phyloP scores from a whole-genome alignment of 2,888 invertebrate species.

The Tineola bisselliella region DNA sequence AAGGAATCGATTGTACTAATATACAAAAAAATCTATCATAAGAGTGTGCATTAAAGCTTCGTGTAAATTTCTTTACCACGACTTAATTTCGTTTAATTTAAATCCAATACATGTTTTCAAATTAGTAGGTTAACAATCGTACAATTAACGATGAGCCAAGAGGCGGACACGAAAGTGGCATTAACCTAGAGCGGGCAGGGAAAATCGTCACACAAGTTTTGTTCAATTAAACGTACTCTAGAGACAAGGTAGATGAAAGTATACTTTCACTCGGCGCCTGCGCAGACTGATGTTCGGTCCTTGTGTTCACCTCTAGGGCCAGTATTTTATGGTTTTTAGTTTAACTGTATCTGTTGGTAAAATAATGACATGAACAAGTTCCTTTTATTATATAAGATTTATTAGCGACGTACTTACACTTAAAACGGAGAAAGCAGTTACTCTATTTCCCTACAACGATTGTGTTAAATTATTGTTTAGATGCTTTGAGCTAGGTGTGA shows the following conservation, averaged over 20 bases:
- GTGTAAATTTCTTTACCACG: background rate
- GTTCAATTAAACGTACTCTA: constrained; percentile 41
- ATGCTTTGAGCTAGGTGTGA: background rate
- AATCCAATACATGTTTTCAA: constrained; percentile 18
- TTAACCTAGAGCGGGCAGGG: constrained; percentile 48
- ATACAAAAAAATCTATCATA: no score
- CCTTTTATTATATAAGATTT: no score
- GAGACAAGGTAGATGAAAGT: constrained; percentile 55
- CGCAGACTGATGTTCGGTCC: constrained; percentile 5
- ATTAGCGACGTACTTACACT: no score
- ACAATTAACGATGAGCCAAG: constrained; percentile 52
- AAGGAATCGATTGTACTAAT: no score
- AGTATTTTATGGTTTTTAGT: background rate
- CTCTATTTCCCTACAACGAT: background rate
- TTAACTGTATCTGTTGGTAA: no score
- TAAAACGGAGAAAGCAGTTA: background rate
- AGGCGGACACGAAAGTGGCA: constrained; percentile 54
- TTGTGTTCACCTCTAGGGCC: background rate
- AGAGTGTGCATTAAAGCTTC: background rate
- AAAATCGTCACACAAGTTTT: constrained; percentile 59
- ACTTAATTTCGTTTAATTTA: background rate
- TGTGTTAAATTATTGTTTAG: constrained; percentile 2
- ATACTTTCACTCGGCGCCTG: constrained; percentile 47
- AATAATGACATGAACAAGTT: no score
- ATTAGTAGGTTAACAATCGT: constrained; percentile 58